Percentiles rank a stretch among this genome's conserved stretches.
Evolutionary conservation across 2,888 invertebrate genomes (phyloP).

Genomic region (Ophioninae sp.): DNA sequence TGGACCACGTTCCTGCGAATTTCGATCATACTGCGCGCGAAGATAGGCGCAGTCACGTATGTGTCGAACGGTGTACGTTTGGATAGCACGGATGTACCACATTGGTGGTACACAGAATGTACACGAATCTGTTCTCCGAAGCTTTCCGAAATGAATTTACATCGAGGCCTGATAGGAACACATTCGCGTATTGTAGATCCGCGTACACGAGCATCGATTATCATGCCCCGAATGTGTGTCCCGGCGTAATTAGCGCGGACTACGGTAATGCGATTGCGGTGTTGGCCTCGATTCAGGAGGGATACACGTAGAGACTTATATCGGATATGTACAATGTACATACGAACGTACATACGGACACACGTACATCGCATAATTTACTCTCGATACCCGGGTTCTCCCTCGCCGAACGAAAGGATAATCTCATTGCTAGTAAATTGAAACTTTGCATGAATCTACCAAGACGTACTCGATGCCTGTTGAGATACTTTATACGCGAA

Average conservation of each 20-base stretch:
- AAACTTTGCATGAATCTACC: slow-evolving; percentile 10
- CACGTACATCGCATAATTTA: slow-evolving; percentile 2
- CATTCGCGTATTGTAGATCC: slow-evolving; percentile 33
- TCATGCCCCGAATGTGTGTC: slow-evolving; percentile 62
- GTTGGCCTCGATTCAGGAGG: slow-evolving; percentile 58
- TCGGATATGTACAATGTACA: background rate
- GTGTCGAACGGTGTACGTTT: background rate
- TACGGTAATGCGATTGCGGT: slow-evolving; percentile 59
- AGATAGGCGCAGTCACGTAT: background rate
- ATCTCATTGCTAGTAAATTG: slow-evolving; percentile 9
- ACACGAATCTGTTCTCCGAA: slow-evolving; percentile 17
- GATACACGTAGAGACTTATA: slow-evolving; percentile 37
- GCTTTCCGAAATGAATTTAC: slow-evolving; percentile 59
- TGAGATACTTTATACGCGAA: background rate
- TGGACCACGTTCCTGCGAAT: background rate
- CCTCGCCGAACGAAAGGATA: slow-evolving; percentile 17
- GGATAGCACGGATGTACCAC: background rate
- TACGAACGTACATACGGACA: background rate
- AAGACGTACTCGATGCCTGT: slow-evolving; percentile 4
- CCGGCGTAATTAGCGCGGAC: slow-evolving; percentile 62
- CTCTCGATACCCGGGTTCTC: slow-evolving; percentile 5
- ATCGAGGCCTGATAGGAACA: slow-evolving; percentile 44
- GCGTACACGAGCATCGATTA: slow-evolving; percentile 51
- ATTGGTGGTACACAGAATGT: background rate
- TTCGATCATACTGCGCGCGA: background rate